Evolutionary conservation across 2,113 vertebrate genomes (phyloP).

Genomic region (Taxidea taxus): DNA sequence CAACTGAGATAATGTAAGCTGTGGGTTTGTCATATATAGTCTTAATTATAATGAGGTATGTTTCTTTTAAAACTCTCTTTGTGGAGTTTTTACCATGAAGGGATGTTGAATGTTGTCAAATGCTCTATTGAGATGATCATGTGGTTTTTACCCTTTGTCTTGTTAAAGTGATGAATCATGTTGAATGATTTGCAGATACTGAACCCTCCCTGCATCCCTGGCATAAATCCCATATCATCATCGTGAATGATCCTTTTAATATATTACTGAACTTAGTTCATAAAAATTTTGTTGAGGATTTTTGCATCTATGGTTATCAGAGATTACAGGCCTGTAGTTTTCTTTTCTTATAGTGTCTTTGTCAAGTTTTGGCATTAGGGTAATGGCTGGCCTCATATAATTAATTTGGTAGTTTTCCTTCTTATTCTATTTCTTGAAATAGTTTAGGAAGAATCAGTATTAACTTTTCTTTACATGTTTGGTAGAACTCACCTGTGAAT

Average conservation of each 20-base stretch:
- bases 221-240: background rate
- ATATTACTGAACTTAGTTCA: background rate
- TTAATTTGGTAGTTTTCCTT: background rate
- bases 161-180: background rate
- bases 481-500: background rate
- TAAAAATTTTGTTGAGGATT: background rate
- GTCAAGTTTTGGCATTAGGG: background rate
- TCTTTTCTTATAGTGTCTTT: background rate
- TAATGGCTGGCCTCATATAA: background rate
- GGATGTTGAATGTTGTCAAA: background rate
- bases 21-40: background rate
- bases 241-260: background rate
- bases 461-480: background rate
- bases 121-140: background rate
- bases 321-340: background rate
- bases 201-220: background rate
- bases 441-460: background rate
- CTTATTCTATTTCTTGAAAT: background rate
- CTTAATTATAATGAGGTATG: background rate
- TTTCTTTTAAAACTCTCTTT: background rate
- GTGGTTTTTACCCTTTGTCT: background rate
- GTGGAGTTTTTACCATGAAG: background rate
- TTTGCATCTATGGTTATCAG: background rate
- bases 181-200: background rate
- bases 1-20: background rate